Percentiles rank a stretch among this genome's conserved stretches.
phyloP scores from a whole-genome alignment of 2,797 vertebrate species.

The Sebastes trivittatus region DNA sequence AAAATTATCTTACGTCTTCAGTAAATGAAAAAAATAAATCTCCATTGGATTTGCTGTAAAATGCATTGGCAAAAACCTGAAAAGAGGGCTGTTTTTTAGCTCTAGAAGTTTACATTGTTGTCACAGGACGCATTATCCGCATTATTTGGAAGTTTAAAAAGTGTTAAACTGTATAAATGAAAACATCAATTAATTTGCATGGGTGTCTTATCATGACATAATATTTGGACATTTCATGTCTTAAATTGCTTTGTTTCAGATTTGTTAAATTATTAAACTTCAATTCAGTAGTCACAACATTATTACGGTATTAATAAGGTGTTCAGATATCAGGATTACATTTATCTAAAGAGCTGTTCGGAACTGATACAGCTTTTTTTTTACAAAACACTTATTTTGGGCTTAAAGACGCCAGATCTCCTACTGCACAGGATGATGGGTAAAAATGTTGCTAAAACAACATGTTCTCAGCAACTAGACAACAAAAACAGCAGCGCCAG shows the following conservation, averaged over 20 bases:
- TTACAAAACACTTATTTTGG: not conserved
- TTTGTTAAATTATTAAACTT: not conserved
- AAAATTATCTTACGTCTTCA: not conserved
- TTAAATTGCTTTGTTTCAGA: not conserved
- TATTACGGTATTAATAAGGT: not conserved
- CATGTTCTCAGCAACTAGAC: slow-evolving; percentile 9
- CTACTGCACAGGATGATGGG: not conserved
- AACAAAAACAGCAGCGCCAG: slow-evolving; percentile 19
- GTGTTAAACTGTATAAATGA: not conserved
- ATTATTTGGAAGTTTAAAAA: not conserved
- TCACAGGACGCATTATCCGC: too few relatives aligned
- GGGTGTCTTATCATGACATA: not conserved
- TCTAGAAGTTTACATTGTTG: too few relatives aligned
- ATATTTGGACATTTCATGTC: not conserved
- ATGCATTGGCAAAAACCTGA: not conserved
- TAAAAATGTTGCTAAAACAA: not conserved
- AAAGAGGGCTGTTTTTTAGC: not conserved
- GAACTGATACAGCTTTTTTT: not conserved
- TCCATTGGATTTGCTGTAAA: not conserved
- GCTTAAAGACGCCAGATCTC: not conserved
- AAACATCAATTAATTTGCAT: not conserved
- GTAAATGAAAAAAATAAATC: not conserved
- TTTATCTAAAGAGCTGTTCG: not conserved
- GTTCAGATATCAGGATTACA: not conserved
- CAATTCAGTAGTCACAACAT: not conserved